Evolutionary conservation across 1,140 invertebrate genomes (phyloP).

Genomic region (Akabosia matsudoensis): DNA sequence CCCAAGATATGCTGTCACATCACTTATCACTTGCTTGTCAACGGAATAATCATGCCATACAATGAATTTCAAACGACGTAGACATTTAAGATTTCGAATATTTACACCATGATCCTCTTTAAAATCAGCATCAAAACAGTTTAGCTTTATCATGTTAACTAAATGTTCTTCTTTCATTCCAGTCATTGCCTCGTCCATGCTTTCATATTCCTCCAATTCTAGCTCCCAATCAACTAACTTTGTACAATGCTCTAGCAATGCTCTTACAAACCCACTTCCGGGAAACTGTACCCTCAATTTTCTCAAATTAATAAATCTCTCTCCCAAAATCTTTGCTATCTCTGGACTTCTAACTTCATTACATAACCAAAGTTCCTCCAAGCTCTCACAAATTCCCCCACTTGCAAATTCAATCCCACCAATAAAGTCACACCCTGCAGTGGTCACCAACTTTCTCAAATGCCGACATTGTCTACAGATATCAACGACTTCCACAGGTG

Average conservation of each 20-base stretch:
- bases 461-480: not conserved
- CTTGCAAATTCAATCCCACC: no score
- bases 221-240: not conserved
- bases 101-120: no score
- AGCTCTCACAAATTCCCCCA: not conserved
- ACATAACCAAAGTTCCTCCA: no score
- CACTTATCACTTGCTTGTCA: not conserved
- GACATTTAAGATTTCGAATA: not conserved
- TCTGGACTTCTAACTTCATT: no score
- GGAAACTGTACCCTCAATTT: not conserved
- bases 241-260: not conserved
- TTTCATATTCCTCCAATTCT: not conserved
- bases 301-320: not conserved
- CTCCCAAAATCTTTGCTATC: no score
- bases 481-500: not conserved
- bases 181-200: not conserved
- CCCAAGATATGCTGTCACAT: not conserved
- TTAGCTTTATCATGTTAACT: not conserved
- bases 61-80: not conserved
- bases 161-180: not conserved
- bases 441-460: not conserved
- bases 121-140: not conserved
- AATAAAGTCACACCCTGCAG: not conserved
- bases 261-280: not conserved
- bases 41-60: not conserved